Evolutionary conservation across 2,797 vertebrate genomes (phyloP), one percentile per base, ranked within the genome.

Genomic region (Enteromius fasciolatus): DNA sequence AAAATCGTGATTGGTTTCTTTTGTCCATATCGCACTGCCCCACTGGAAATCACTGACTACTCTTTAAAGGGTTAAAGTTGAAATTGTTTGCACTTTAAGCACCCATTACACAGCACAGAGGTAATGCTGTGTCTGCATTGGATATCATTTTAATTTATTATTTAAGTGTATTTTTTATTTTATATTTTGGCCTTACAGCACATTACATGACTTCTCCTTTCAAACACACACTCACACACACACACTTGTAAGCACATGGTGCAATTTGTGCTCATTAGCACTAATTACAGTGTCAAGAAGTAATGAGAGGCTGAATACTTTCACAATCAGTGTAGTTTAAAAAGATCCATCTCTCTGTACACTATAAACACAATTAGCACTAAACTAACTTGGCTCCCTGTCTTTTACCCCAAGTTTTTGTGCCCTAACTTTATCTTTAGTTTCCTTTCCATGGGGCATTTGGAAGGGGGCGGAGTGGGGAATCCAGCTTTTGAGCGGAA

Each of bases 331-430:
- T 50, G 33, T 28, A 75, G 59, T 75, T 82, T 75, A 31, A 76
- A 82, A 67, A 82, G 80, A 67, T 76, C 57, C 44, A 74, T 80
- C 68, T 85, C 52, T 44, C 54, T 33, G 4, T 81, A 57, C 52
- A 61, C 61, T 73, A 75, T 80, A 83, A 83, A 87, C 66, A 81
- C 83, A 85, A 84, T 87, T 87, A 87, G 85, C 76, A 61, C 76
- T 85, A 82, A 81, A 87, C 83, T 84, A 84, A 84, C 84, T 68
- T 72, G 64, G 64, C 76, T 73, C 46, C 39, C 33, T 80, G 63
- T 52, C 48, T 75, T 83, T 69, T 81, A 80, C 41, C 74, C 39
- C 20, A 82, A 83, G 67, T 72, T 67, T 69, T 81, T 59, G 70
- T 64, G 54, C 69, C 80, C 48, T 66, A 73, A 77, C 76, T 86